A percentile compares a stretch with the other conserved stretches of the same genome.
These are phyloP conservation scores for Callyntrura guangdongensis DNA, from an alignment of 2,888 invertebrate genomes.

Conservation along the genomic window DNA sequence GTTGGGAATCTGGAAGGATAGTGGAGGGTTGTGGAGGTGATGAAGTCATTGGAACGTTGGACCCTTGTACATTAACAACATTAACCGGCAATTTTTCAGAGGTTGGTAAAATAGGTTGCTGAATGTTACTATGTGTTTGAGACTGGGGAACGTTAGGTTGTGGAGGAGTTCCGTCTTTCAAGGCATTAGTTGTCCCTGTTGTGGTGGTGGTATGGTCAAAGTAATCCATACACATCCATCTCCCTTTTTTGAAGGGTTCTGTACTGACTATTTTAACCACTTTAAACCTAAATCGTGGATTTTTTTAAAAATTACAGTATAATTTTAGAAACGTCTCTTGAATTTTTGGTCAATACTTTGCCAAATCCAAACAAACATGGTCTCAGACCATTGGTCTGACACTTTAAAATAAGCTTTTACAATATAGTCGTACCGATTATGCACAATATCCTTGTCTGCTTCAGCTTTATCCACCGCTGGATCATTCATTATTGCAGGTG, in stretches of 20 bases:
- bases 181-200: slow-evolving; percentile 67
- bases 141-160: slow-evolving; percentile 79
- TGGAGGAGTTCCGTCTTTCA: slow-evolving; percentile 75
- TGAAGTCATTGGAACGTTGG: slow-evolving; percentile 70
- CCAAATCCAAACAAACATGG: background rate
- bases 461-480: slow-evolving; percentile 79
- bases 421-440: slow-evolving; percentile 78
- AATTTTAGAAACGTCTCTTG: too few relatives aligned
- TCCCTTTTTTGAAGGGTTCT: slow-evolving; percentile 96
- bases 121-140: slow-evolving; percentile 71
- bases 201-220: slow-evolving; percentile 91
- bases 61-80: slow-evolving; percentile 72
- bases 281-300: slow-evolving; percentile 92
- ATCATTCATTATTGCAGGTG: slow-evolving; percentile 66
- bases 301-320: too few relatives aligned
- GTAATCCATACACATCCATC: slow-evolving; percentile 98
- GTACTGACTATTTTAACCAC: slow-evolving; percentile 98
- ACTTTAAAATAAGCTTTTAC: background rate
- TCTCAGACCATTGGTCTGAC: background rate
- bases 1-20: slow-evolving; percentile 71
- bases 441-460: slow-evolving; percentile 81
- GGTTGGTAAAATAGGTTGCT: slow-evolving; percentile 47
- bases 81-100: slow-evolving; percentile 52
- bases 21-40: slow-evolving; percentile 70
- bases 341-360: background rate